Base-by-base conservation (phyloP, 2,888 invertebrate species). In the Blomia tropicalis region DNA sequence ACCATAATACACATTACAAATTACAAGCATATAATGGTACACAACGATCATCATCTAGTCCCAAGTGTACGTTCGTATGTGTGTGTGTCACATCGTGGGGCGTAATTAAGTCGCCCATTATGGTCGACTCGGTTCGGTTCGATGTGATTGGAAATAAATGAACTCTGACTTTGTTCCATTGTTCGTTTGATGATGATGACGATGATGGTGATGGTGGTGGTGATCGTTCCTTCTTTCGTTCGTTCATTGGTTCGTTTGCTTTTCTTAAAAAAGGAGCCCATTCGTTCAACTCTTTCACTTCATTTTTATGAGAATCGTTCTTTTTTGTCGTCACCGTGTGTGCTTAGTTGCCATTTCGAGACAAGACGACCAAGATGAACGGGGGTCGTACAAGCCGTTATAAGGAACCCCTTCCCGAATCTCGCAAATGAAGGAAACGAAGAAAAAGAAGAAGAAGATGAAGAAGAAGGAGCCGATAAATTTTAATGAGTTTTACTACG, bases 401-500 rank as follows among this genome's bases (percentile, higher is more conserved):
- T n/a, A n/a, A n/a, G n/a, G n/a, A n/a, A n/a, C n/a, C n/a, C n/a
- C n/a, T n/a, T n/a, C n/a, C n/a, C n/a, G n/a, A n/a, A n/a, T n/a
- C n/a, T n/a, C 36, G 36, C 36, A 36, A 7, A 36, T 11, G 36
- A 36, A 36, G 51, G n/a, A 19, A 47, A 36, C 36, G 17, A 36
- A 19, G 41, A 41, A 41, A 41, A 41, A 41, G 41, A 41, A 41
- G 41, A n/a, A 41, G 41, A 41, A 41, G 41, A n/a, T n/a, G 14
- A 14, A n/a, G n/a, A n/a, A n/a, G n/a, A n/a, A 47, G 7, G n/a
- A 47, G 51, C 36, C 51, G 51, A 47, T 47, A 47, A 47, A 47
- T 47, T 47, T 47, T 47, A 47, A 47, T 47, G 51, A 47, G 51
- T 47, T 47, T 47, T 47, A 47, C 11, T 27, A 47, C 51, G 51